Base-by-base conservation (phyloP, 1,140 invertebrate species). In the Drosophila triauraria region DNA sequence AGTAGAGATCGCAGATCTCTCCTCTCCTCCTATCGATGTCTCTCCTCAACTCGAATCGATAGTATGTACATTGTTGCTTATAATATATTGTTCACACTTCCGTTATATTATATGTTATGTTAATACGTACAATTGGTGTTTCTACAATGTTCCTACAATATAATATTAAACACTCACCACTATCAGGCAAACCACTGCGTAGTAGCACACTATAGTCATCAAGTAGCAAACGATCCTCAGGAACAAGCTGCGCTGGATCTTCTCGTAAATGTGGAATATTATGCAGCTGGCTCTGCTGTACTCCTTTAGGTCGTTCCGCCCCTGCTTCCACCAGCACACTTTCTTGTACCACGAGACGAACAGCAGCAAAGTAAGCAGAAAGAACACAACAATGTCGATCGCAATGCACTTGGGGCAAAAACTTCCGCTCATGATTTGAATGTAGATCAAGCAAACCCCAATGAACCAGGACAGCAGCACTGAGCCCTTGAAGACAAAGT, bases 171-270 rank as follows among this genome's bases (percentile, higher is more conserved):
- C 5, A 83, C 88, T 93, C 87, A 95, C 95, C 82, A 95, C 81
- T 82, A 96, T 95, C 2, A 95, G 92, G 58, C 96, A 93, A 6
- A 96, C 95, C 54, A 95, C 95, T 2, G 93, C 74, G 43, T 94
- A 94, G 38, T 96, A 93, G 58, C 94, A 93, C 3, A 94, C 58
- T 58, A 95, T 95, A 27, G 56, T 64, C 7, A 15, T 10, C 27
- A 84, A 40, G 40, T 84, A 84, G 44, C 70, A 56, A 4, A 3
- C 0, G 7, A 84, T 46, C 9, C 81, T 78, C 15, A 51, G 6
- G 5, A 43, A 7, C 0, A 77, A 30, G 35, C 61, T 82, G 9
- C 35, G 6, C 15, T 87, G 76, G 20, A 87, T 65, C 17, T 12
- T 60, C 1, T 86, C 80, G 0, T 42, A 20, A 0, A 70, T 1